Base-by-base conservation (phyloP, 2,888 invertebrate genomes). In the Odontocerum albicorne region DNA sequence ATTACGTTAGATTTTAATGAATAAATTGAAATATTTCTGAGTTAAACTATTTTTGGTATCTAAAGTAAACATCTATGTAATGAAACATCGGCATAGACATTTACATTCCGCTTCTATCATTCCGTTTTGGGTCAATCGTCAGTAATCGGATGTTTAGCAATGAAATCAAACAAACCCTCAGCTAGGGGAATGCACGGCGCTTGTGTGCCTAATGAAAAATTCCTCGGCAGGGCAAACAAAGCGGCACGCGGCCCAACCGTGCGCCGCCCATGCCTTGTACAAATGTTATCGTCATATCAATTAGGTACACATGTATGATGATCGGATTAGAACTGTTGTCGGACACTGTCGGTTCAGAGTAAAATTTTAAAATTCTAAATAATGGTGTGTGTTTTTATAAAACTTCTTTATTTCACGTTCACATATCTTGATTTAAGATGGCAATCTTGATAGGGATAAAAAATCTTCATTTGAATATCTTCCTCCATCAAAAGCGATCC, bases 171-270 rank as follows among this genome's bases (percentile, higher is more conserved):
- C 47, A 36, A 20, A 7, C 22, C 3, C 15, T 36, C 22, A 10
- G n/a, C 3, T 17, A 15, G 4, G 12, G 12, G 27, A 43, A 13
- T 43, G 13, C 43, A 10, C 10, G 4, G 4, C 10, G 27, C 10
- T 10, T 49, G 38, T 38, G 13, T 42, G 51, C 44, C 35, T 51
- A 51, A 51, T 51, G 51, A 51, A 51, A 51, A 51, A 51, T 51
- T 51, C 51, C 51, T 42, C 35, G n/a, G 40, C 40, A 21, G 21
- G 51, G 36, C 8, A 15, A 51, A 51, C 51, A 51, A 51, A 51
- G 51, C 51, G 51, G 50, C 51, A 51, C 51, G 51, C 51, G 51
- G 33, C 51, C 35, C 36, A 21, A 43, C 42, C 27, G 36, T 51
- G 43, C 22, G 40, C 51, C 20, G 35, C 35, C 51, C 22, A 17